Evolutionary conservation across 1,140 invertebrate genomes (phyloP).

Genomic region (Tetranychus urticae): DNA sequence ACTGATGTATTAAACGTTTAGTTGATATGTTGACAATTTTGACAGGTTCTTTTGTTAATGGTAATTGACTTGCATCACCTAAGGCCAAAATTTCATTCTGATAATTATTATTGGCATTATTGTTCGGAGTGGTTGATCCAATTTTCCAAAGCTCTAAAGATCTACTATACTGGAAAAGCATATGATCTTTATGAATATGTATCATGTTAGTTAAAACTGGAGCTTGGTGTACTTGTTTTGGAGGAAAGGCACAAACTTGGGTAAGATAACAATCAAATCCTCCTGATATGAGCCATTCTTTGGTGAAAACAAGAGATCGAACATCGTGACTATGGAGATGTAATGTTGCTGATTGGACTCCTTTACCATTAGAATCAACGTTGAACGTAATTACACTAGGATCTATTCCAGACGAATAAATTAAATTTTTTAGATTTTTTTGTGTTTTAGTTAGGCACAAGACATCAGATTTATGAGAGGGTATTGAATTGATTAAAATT

Average conservation of each 20-base stretch:
- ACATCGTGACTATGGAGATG: constrained; percentile 63
- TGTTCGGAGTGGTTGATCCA: neutral
- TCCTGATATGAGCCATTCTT: constrained; percentile 11
- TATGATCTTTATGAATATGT: constrained; percentile 1
- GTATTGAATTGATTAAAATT: constrained; percentile 41
- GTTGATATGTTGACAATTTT: neutral
- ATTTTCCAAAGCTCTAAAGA: constrained; percentile 11
- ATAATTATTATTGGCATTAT: too few relatives aligned
- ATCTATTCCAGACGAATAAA: constrained; percentile 34
- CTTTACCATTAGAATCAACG: constrained; percentile 26
- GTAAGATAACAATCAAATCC: constrained; percentile 10
- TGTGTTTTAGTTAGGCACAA: constrained; percentile 31
- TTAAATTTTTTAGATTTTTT: constrained; percentile 20
- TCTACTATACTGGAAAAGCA: constrained; percentile 9
- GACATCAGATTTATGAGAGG: constrained; percentile 53
- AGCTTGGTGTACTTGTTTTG: neutral
- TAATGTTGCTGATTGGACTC: constrained; percentile 7
- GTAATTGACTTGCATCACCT: neutral
- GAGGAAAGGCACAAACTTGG: neutral
- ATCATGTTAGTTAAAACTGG: constrained; percentile 1
- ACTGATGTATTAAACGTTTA: neutral
- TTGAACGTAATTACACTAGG: constrained; percentile 41
- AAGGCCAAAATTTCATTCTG: too few relatives aligned
- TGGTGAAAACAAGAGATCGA: constrained; percentile 34
- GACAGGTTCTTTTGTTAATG: neutral